Conservation (phyloP, 1,140 invertebrate genomes). For the Sitobion miscanthi region DNA sequence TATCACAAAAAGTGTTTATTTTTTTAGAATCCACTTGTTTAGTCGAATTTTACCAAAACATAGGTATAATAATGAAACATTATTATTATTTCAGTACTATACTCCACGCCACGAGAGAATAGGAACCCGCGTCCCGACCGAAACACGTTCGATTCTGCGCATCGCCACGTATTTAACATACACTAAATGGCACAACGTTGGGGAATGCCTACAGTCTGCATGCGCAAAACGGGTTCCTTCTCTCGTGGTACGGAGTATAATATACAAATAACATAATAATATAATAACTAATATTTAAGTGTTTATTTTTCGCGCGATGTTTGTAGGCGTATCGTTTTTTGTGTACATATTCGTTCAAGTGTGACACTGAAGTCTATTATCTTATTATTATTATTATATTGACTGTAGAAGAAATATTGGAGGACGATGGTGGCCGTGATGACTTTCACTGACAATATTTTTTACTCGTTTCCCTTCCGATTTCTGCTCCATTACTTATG, state of each 20-base stretch:
- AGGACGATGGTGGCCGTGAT: not conserved
- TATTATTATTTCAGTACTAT: too few relatives aligned
- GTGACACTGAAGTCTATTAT: not conserved
- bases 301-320: not conserved
- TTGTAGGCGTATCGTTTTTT: not conserved
- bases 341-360: not conserved
- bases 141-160: too few relatives aligned
- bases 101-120: too few relatives aligned
- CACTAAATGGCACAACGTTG: too few relatives aligned
- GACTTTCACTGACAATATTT: constrained; percentile 21
- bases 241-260: too few relatives aligned
- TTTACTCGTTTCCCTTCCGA: not conserved
- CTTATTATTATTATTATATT: too few relatives aligned
- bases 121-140: too few relatives aligned
- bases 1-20: not conserved
- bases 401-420: not conserved
- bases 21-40: not conserved
- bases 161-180: too few relatives aligned
- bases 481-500: not conserved
- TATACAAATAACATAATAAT: not conserved
- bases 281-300: not conserved
- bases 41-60: not conserved
- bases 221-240: too few relatives aligned
- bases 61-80: not conserved
- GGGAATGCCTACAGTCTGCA: too few relatives aligned